Evolutionary conservation across 2,888 invertebrate species (phyloP).

Genomic region (Ormyrus nitidulus): DNA sequence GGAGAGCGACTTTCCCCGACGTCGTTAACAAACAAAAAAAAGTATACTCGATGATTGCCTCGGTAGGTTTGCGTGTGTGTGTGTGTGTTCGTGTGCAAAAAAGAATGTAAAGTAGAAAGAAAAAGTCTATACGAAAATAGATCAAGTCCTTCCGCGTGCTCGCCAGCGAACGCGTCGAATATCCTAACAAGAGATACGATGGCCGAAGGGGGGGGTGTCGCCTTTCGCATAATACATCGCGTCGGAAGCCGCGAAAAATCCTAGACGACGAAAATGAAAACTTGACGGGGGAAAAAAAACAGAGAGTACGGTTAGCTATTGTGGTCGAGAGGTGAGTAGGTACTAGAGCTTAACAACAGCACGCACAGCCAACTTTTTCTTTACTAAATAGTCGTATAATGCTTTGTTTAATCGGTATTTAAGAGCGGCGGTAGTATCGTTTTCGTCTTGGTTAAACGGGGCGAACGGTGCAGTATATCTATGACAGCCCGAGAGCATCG

Average conservation of each 20-base stretch:
- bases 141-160: slow-evolving; percentile 31
- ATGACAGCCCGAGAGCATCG: too few relatives aligned
- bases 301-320: slow-evolving; percentile 57
- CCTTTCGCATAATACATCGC: neutral
- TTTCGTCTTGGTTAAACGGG: too few relatives aligned
- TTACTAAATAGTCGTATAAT: too few relatives aligned
- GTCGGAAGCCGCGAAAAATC: neutral
- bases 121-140: slow-evolving; percentile 5
- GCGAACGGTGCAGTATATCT: too few relatives aligned
- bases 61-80: neutral
- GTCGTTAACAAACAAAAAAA: slow-evolving; percentile 24
- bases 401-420: too few relatives aligned
- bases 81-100: neutral
- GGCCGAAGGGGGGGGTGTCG: neutral
- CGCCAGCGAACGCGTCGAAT: slow-evolving; percentile 43
- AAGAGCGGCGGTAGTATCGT: too few relatives aligned
- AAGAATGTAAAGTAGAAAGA: neutral
- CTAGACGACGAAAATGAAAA: neutral
- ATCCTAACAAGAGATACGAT: slow-evolving; percentile 26
- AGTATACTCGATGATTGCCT: neutral
- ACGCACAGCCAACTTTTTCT: slow-evolving; percentile 73
- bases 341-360: slow-evolving; percentile 69
- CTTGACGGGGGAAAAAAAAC: neutral
- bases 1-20: neutral
- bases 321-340: slow-evolving; percentile 59